These are phyloP conservation scores for Ichneumoninae sp. DNA, from an alignment of 2,888 invertebrate genomes.

Conservation along the genomic window DNA sequence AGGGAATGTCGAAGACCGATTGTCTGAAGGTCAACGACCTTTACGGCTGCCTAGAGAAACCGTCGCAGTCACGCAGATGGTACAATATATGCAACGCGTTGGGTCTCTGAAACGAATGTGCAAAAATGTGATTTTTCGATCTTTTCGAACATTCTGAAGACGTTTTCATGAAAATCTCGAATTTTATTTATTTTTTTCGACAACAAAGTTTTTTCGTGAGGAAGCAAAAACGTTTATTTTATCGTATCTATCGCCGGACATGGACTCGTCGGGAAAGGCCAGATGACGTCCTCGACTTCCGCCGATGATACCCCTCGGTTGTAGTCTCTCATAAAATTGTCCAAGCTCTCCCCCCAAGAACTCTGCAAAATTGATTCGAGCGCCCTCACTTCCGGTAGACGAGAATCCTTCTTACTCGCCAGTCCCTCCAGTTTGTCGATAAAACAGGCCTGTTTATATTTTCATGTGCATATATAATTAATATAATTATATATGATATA, in stretches of 20 bases:
- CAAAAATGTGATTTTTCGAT: background rate
- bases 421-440: slow-evolving; percentile 64
- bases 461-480: background rate
- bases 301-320: slow-evolving; percentile 44
- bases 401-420: slow-evolving; percentile 35
- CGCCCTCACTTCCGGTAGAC: slow-evolving; percentile 46
- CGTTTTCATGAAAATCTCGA: too few species aligned
- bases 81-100: slow-evolving; percentile 86
- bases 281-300: slow-evolving; percentile 62
- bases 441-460: slow-evolving; percentile 54
- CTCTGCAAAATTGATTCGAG: slow-evolving; percentile 57
- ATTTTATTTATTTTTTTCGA: background rate
- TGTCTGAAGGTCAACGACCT: slow-evolving; percentile 89
- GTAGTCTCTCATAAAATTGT: slow-evolving; percentile 61
- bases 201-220: background rate
- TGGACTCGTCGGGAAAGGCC: slow-evolving; percentile 60
- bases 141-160: too few species aligned
- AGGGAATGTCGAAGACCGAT: slow-evolving; percentile 88
- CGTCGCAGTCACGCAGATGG: slow-evolving; percentile 85
- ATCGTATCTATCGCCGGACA: background rate
- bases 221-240: background rate
- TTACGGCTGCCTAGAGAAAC: slow-evolving; percentile 87
- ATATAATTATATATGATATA: background rate
- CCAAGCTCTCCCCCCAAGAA: slow-evolving; percentile 66
- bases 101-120: slow-evolving; percentile 82